Percentiles rank a stretch among this genome's conserved stretches.
phyloP scores from a whole-genome alignment of 2,888 invertebrate species.

The Saturnia pavonia region DNA sequence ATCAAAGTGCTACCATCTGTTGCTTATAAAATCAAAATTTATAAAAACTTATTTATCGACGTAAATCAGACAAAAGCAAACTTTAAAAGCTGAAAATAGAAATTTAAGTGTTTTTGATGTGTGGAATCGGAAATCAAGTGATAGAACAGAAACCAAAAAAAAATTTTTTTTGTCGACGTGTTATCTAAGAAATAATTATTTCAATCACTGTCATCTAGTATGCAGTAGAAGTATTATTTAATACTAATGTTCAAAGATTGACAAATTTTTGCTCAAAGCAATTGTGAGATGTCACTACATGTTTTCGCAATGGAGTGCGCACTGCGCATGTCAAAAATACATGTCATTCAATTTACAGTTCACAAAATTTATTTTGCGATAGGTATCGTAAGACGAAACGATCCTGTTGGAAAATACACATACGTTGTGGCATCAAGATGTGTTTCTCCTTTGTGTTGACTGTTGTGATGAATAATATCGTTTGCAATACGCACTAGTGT shows the following conservation, averaged over 20 bases:
- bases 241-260: background rate
- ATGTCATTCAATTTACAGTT: constrained; percentile 53
- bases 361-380: constrained; percentile 74
- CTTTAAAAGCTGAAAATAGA: no score
- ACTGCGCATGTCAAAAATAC: constrained; percentile 80
- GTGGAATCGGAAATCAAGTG: no score
- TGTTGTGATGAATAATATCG: constrained; percentile 47
- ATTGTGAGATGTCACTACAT: constrained; percentile 48
- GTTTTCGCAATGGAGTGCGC: constrained; percentile 60
- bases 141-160: no score
- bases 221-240: constrained; percentile 30
- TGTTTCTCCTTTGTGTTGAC: constrained; percentile 49
- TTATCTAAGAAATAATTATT: background rate
- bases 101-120: no score
- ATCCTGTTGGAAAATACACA: constrained; percentile 63
- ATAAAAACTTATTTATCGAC: no score
- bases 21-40: no score
- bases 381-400: constrained; percentile 59
- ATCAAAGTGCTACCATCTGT: no score
- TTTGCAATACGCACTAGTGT: constrained; percentile 44
- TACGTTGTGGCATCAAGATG: constrained; percentile 58
- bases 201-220: constrained; percentile 39
- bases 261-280: constrained; percentile 1
- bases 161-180: no score
- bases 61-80: no score